Evolutionary conservation across 37 sponge, comb jelly and placozoan genomes (phyloP).

Genomic region (Amphimedon queenslandica): DNA sequence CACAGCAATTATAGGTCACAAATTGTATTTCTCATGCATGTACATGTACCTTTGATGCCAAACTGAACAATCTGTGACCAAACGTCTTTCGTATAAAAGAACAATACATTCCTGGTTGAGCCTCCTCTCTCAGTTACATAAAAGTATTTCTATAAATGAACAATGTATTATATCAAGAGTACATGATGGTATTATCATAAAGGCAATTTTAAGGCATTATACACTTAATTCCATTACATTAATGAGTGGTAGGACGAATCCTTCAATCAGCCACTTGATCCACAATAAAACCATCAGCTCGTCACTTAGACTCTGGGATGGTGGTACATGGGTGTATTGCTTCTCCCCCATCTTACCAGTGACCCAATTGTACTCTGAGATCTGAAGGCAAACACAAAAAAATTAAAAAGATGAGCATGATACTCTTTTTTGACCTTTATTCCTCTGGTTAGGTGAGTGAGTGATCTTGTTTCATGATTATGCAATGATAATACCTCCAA

Average conservation of each 20-base stretch:
- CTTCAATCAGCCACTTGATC: neutral
- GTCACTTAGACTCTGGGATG: neutral
- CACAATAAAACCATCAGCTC: neutral
- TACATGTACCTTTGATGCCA: no score
- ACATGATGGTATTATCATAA: neutral
- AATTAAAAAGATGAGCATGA: no score
- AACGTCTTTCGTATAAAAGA: neutral
- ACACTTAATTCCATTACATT: neutral
- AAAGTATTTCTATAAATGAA: constrained; percentile 1
- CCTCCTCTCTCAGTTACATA: constrained; percentile 10
- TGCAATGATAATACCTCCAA: no score
- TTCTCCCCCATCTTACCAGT: no score
- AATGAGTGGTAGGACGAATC: neutral
- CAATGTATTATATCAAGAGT: neutral
- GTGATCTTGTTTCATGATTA: no score
- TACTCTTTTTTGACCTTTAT: no score
- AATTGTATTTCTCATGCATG: no score
- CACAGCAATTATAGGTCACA: neutral
- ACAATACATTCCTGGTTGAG: neutral
- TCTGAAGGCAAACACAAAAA: no score
- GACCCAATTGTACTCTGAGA: neutral
- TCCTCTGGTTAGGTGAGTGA: no score
- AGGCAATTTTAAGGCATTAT: neutral
- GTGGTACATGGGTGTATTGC: no score
- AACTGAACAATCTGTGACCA: neutral